Conservation (phyloP, 2,113 vertebrate genomes). For the Brachyhypopomus occidentalis region DNA sequence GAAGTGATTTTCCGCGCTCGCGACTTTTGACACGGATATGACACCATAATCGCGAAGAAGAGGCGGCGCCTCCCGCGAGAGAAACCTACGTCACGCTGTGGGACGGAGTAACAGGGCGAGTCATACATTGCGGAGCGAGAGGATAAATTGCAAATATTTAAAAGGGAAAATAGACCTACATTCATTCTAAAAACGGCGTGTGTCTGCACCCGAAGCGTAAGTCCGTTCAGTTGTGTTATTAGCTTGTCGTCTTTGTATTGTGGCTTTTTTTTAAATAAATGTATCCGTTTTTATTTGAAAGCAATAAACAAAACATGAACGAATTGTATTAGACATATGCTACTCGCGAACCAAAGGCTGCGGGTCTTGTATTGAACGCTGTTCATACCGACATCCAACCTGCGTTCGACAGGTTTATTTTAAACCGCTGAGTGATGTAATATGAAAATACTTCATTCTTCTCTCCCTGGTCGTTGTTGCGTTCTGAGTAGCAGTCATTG, state of each 20-base stretch:
- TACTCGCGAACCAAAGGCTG: neutral
- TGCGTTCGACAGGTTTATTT: no score
- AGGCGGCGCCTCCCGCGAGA: neutral
- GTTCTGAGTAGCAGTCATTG: no score
- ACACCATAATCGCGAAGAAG: neutral
- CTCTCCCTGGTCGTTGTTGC: no score
- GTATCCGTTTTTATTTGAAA: neutral
- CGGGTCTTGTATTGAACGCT: neutral
- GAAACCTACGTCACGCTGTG: conserved; percentile 61
- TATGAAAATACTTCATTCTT: no score
- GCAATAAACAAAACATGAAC: conserved; percentile 9
- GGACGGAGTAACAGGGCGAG: conserved; percentile 73
- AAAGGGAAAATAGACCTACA: conserved; percentile 45
- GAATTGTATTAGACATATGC: neutral
- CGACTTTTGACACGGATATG: no score
- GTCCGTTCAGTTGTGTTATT: neutral
- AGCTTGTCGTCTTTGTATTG: neutral
- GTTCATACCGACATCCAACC: no score
- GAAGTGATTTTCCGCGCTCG: no score
- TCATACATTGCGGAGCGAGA: conserved; percentile 64
- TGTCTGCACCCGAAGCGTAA: conserved; percentile 19
- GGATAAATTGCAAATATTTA: conserved; percentile 56
- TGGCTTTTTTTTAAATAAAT: neutral
- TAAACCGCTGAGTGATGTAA: no score
- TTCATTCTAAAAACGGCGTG: conserved; percentile 40